Evolutionary conservation across 2,797 vertebrate genomes (phyloP).

Genomic region (Sebastes miniatus): DNA sequence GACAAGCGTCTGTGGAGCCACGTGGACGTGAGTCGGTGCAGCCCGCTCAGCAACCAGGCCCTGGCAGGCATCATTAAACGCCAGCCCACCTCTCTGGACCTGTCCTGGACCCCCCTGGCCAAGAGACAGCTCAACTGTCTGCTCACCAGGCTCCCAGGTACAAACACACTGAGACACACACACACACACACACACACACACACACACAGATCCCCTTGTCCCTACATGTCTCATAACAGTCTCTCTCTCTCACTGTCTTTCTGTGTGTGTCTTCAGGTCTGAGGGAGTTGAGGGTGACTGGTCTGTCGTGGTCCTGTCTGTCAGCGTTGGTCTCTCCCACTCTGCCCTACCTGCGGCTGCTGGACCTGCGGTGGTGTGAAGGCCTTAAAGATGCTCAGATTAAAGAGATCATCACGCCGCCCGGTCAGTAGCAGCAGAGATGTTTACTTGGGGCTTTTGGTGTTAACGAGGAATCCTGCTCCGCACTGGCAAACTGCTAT

Average conservation of each 20-base stretch:
- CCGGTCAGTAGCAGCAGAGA: slow-evolving; percentile 76
- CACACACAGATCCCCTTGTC: neutral
- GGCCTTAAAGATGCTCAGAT: slow-evolving; percentile 93
- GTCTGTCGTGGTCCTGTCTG: slow-evolving; percentile 93
- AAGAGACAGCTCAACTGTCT: slow-evolving; percentile 97
- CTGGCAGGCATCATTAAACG: slow-evolving; percentile 94
- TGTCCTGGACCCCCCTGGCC: slow-evolving; percentile 97
- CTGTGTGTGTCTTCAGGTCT: slow-evolving; percentile 80
- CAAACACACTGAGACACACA: neutral
- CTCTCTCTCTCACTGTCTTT: too few species aligned
- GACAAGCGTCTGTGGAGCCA: slow-evolving; percentile 97
- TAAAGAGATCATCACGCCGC: slow-evolving; percentile 89
- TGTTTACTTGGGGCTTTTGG: neutral
- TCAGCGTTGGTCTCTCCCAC: slow-evolving; percentile 91
- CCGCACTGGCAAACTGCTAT: neutral
- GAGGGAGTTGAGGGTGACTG: slow-evolving; percentile 92
- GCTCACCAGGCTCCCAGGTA: slow-evolving; percentile 80
- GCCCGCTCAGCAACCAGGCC: slow-evolving; percentile 90
- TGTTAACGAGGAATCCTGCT: neutral
- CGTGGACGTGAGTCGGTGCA: slow-evolving; percentile 93
- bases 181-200: neutral
- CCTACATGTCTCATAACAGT: neutral
- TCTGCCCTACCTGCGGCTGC: slow-evolving; percentile 90
- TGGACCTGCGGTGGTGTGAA: slow-evolving; percentile 98
- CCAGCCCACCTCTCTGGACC: slow-evolving; percentile 91